phyloP scores from a whole-genome alignment of 64 coral and sea anemone genomes.

The Stylophora pistillata region DNA sequence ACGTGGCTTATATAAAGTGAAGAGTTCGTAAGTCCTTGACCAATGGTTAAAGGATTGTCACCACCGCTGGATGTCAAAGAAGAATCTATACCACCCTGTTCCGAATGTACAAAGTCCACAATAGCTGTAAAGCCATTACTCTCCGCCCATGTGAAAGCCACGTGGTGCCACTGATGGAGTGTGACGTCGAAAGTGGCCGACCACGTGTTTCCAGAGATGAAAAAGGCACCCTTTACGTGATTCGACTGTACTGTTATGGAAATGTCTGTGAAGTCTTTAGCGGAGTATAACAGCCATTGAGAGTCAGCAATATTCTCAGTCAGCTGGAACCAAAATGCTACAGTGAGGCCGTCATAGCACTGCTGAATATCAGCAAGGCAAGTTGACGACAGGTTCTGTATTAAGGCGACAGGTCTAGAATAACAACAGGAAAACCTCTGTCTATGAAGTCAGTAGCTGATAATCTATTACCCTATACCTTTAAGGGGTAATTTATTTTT shows the following conservation, averaged over 20 bases:
- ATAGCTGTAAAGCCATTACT: neutral
- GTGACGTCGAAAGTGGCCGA: neutral
- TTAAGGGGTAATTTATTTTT: too few relatives aligned
- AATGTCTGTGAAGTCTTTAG: neutral
- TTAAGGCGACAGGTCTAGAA: neutral
- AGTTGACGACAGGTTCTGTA: neutral
- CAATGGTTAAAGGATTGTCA: neutral
- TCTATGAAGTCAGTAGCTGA: neutral
- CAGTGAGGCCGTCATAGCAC: neutral
- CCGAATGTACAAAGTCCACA: conserved; percentile 2
- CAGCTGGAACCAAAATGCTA: conserved; percentile 23
- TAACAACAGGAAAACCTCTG: neutral
- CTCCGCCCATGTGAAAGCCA: conserved; percentile 7
- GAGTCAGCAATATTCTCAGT: neutral
- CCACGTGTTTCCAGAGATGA: neutral
- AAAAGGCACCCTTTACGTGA: neutral
- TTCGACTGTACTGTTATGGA: neutral
- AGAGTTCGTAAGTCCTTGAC: neutral
- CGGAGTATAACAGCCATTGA: neutral
- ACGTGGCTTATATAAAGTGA: neutral
- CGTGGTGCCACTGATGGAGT: conserved; percentile 11
- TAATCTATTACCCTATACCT: neutral
- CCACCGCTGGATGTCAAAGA: neutral
- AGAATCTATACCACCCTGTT: neutral
- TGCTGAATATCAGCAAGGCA: neutral